A percentile compares a stretch with the other conserved stretches of the same genome.
Evolutionary conservation across 2,113 vertebrate species (phyloP).

Genomic region (Bucco capensis): DNA sequence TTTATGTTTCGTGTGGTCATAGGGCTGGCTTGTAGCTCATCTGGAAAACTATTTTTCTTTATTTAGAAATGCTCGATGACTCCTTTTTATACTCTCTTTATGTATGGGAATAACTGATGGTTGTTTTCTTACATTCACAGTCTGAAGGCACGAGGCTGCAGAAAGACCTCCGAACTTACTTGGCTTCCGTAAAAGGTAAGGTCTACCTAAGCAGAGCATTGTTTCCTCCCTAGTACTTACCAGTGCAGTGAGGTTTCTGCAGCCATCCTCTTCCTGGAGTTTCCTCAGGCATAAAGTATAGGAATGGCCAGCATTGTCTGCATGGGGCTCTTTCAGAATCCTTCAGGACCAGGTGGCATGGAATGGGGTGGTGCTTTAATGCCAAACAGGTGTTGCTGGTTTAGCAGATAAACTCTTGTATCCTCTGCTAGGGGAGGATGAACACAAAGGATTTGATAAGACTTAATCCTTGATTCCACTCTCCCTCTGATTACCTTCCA

Average conservation of each 20-base stretch:
- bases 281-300: neutral
- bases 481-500: neutral
- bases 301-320: neutral
- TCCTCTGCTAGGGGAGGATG: neutral
- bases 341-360: neutral
- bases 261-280: neutral
- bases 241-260: neutral
- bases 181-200: conserved; percentile 91
- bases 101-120: neutral
- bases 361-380: neutral
- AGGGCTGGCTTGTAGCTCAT: neutral
- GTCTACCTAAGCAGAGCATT: neutral
- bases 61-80: neutral
- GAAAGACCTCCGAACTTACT: conserved; percentile 91
- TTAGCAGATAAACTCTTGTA: neutral
- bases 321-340: neutral
- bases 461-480: neutral
- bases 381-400: neutral
- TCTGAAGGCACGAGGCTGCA: conserved; percentile 90
- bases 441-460: neutral
- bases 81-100: neutral
- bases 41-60: neutral
- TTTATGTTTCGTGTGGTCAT: neutral
- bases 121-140: conserved; percentile 69
- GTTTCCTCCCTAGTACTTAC: neutral